These are phyloP conservation scores for Elaphurus davidianus DNA, from an alignment of 2,113 vertebrate genomes.

Conservation along the genomic window DNA sequence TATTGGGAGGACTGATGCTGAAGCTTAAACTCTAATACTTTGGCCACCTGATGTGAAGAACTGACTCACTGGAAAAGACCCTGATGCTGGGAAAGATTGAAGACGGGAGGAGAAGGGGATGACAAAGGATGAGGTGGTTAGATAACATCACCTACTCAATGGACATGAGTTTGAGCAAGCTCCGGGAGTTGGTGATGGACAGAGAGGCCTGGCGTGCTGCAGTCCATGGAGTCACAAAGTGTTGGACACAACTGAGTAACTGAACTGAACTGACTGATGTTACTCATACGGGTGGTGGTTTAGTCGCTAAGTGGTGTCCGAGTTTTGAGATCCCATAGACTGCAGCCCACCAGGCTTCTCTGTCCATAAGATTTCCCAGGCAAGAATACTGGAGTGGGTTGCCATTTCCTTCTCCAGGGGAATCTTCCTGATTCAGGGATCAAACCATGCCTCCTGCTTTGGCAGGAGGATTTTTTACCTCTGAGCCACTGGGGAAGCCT, in stretches of 20 bases:
- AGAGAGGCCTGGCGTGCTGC: background rate
- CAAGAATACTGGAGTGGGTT: background rate
- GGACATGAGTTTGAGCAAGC: background rate
- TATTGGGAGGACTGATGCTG: background rate
- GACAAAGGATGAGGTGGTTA: background rate
- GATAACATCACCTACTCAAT: background rate
- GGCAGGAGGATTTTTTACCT: background rate
- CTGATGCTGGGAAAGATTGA: background rate
- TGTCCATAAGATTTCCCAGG: background rate
- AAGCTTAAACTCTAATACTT: background rate
- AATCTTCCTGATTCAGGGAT: background rate
- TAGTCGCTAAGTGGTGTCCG: background rate
- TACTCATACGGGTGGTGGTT: background rate
- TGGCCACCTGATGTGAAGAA: background rate
- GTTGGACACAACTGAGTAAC: background rate
- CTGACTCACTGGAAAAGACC: background rate
- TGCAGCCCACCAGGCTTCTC: background rate
- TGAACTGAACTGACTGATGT: background rate
- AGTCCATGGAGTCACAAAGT: background rate
- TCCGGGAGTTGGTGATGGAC: background rate
- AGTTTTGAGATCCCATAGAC: background rate
- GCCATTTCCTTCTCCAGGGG: background rate
- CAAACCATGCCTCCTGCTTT: background rate
- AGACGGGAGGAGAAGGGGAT: fast-evolving
- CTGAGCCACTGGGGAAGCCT: background rate